Evolutionary conservation across 1,140 invertebrate species (phyloP).

Genomic region (Aphidius ervi): DNA sequence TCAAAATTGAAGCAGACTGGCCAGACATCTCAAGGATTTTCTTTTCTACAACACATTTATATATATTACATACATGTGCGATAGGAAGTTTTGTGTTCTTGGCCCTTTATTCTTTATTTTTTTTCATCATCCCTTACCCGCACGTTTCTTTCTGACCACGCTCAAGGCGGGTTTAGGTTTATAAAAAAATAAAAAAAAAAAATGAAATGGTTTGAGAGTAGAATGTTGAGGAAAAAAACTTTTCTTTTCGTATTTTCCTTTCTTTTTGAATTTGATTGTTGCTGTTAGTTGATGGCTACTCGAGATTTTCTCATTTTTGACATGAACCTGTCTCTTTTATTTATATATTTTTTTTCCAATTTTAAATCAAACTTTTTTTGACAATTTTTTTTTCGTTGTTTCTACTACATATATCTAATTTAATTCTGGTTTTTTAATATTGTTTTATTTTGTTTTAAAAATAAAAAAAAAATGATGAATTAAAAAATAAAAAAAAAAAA

Average conservation of each 20-base stretch:
- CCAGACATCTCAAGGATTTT: constrained; percentile 2
- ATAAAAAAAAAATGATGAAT: not conserved
- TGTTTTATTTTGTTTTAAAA: too few species aligned
- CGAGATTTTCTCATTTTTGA: constrained; percentile 22
- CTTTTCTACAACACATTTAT: not conserved
- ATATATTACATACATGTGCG: too few species aligned
- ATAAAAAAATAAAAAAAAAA: not conserved
- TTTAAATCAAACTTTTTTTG: not conserved
- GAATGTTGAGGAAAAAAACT: constrained; percentile 8
- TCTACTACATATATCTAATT: not conserved
- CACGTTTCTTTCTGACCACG: constrained; percentile 16
- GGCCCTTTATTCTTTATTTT: constrained; percentile 19
- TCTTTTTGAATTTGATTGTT: constrained; percentile 39
- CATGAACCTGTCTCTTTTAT: constrained; percentile 12
- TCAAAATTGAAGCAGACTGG: not conserved
- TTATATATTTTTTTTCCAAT: constrained; percentile 13
- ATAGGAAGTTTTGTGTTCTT: constrained; percentile 6
- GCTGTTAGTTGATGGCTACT: constrained; percentile 32
- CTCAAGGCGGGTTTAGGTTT: constrained; percentile 18
- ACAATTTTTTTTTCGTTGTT: not conserved
- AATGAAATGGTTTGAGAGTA: not conserved
- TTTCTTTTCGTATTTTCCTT: constrained; percentile 19
- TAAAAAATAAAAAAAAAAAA: not conserved
- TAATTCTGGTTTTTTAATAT: too few species aligned
- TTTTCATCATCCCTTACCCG: constrained; percentile 20